Evolutionary conservation across 2,888 invertebrate genomes (phyloP), one percentile per base, ranked within the genome.

Genomic region (Lacanobia oleracea): DNA sequence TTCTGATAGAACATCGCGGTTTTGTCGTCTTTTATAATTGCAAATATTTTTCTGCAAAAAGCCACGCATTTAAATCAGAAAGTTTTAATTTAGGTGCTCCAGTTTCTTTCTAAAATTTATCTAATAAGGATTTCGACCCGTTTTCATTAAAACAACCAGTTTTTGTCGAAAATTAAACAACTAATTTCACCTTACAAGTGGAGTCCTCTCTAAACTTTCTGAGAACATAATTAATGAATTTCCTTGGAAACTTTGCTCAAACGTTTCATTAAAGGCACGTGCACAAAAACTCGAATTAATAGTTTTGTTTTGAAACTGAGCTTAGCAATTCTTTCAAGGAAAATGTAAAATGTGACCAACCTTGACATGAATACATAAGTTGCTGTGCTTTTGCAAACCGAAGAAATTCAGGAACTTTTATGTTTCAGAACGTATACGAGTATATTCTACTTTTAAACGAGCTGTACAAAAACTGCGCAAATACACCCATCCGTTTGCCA

Each of bases 181-280:
- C 78, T 72, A 82, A 78, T 81, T 78, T 69, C 61, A 69, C 51
- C 60, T 65, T 70, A 67, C 59, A 77, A 77, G 75, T 61, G 62
- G 65, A 74, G 68, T 83, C 75, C 75, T 67, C 72, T 77, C 66
- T 62, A 75, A 85, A 75, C 71, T 81, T 80, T 84, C 86, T 70
- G 65, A 67, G 71, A 71, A 77, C 64, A 72, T 81, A 80, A 77
- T 83, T 83, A 85, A 85, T 83, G 75, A 83, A 81, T 84, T 83
- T 83, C 72, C 77, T 83, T 75, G 75, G 56, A 83, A 85, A 72
- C 69, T 79, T 66, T 71, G 65, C 72, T 78, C 72, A 60, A 81
- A 81, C 56, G 81, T 83, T 85, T 82, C 79, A 69, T 83, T 77
- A 72, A 63, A 67, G 74, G 71, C 57, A 79, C 77, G 66, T 67